Evolutionary conservation across 2,888 invertebrate genomes (phyloP).

Genomic region (Chrysotoxum bicinctum): DNA sequence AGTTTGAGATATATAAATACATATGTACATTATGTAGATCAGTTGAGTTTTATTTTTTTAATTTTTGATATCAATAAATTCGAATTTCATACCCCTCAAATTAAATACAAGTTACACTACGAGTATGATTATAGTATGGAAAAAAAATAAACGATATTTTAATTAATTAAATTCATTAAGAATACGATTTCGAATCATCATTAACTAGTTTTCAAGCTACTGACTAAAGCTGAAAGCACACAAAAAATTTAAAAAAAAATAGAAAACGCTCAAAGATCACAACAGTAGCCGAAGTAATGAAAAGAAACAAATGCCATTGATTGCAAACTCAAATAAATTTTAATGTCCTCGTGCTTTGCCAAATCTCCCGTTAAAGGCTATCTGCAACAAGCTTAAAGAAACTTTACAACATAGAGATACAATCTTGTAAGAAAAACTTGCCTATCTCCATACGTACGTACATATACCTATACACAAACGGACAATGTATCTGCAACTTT

Average conservation of each 20-base stretch:
- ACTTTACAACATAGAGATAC: not conserved
- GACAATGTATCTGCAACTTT: not conserved
- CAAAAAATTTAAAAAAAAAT: not conserved
- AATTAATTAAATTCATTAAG: no score
- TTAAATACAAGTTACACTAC: no score
- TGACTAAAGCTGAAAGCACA: not conserved
- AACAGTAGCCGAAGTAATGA: not conserved
- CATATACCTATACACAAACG: not conserved
- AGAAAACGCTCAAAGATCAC: not conserved
- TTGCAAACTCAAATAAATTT: slow-evolving; percentile 6
- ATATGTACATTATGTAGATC: no score
- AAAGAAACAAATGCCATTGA: not conserved
- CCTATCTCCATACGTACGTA: not conserved
- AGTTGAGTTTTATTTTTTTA: no score
- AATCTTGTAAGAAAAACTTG: slow-evolving; percentile 4
- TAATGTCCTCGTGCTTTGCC: slow-evolving; percentile 1
- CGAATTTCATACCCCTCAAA: no score
- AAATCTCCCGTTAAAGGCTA: slow-evolving; percentile 1
- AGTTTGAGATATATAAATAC: no score
- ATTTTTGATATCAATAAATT: no score
- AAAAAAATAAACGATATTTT: no score
- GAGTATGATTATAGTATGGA: no score
- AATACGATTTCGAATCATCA: no score
- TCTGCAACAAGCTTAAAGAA: not conserved
- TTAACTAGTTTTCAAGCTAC: no score